Conservation (phyloP, 2,888 invertebrate genomes). For the Neoascia interrupta region DNA sequence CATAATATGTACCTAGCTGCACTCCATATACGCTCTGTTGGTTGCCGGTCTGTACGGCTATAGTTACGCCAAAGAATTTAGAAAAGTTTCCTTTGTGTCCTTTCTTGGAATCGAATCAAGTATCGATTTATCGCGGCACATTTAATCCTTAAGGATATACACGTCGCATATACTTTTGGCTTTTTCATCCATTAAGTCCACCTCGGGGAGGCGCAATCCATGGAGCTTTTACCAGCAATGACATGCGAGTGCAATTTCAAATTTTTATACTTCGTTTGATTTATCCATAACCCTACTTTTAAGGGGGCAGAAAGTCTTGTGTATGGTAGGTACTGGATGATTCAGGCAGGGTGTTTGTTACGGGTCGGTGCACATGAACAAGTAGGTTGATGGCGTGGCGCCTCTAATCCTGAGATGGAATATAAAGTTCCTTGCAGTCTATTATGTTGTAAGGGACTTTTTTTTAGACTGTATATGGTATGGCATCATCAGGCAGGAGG, state of each 20-base stretch:
- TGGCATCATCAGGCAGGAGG: too few species aligned
- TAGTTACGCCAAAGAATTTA: background rate
- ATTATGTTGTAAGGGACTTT: too few species aligned
- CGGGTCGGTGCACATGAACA: constrained; percentile 7
- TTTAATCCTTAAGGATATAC: constrained; percentile 28
- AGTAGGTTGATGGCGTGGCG: background rate
- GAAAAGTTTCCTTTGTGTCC: constrained; percentile 45
- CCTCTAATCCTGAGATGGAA: too few species aligned
- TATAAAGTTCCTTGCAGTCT: too few species aligned
- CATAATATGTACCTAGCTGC: background rate
- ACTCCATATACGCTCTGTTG: background rate
- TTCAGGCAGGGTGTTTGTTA: background rate
- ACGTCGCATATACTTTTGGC: constrained; percentile 38
- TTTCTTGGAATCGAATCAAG: constrained; percentile 45
- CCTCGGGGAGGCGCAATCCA: constrained; percentile 1
- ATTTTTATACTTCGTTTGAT: constrained; percentile 24
- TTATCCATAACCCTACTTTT: background rate
- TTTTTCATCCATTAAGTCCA: constrained; percentile 37
- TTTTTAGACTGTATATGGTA: too few species aligned
- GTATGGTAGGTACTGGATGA: background rate
- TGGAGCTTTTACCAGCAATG: constrained; percentile 28
- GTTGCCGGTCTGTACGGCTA: background rate
- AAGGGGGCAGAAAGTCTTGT: background rate
- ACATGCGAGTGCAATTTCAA: constrained; percentile 30
- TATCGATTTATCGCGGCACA: constrained; percentile 47